These are phyloP conservation scores for Oncorhynchus kisutch DNA, from an alignment of 2,113 vertebrate species.

Conservation along the genomic window DNA sequence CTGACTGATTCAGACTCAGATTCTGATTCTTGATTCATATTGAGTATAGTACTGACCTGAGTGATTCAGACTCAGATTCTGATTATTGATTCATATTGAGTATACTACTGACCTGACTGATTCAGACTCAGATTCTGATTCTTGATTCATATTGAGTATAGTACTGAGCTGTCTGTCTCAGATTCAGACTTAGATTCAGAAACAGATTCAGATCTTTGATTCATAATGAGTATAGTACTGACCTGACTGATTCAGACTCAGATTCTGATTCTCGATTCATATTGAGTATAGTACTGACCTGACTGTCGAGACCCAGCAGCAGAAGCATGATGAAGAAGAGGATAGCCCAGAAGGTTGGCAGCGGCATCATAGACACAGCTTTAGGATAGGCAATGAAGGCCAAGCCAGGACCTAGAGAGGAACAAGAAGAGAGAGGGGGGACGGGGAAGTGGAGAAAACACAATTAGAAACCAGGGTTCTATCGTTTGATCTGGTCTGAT, in stretches of 20 bases:
- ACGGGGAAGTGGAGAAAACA: slow-evolving; percentile 37
- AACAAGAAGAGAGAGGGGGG: slow-evolving; percentile 30
- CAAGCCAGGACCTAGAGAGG: slow-evolving; percentile 90
- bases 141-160: too few species aligned
- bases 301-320: too few species aligned
- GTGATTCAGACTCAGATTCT: too few species aligned
- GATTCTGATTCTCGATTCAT: too few species aligned
- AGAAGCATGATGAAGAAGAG: slow-evolving; percentile 99
- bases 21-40: too few species aligned
- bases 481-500: slow-evolving; percentile 55
- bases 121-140: too few species aligned
- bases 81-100: too few species aligned
- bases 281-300: slow-evolving; percentile 59
- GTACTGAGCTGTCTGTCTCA: too few species aligned
- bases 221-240: slow-evolving; percentile 32
- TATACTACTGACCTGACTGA: slow-evolving; percentile 84
- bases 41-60: slow-evolving; percentile 64
- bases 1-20: too few species aligned
- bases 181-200: too few species aligned
- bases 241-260: slow-evolving; percentile 84
- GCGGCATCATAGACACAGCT: slow-evolving; percentile 97
- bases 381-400: slow-evolving; percentile 99
- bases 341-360: slow-evolving; percentile 95
- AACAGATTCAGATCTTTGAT: too few species aligned
- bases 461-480: slow-evolving; percentile 40